Base-by-base conservation (phyloP, 2,797 vertebrate species). In the Geotrypetes seraphini region DNA sequence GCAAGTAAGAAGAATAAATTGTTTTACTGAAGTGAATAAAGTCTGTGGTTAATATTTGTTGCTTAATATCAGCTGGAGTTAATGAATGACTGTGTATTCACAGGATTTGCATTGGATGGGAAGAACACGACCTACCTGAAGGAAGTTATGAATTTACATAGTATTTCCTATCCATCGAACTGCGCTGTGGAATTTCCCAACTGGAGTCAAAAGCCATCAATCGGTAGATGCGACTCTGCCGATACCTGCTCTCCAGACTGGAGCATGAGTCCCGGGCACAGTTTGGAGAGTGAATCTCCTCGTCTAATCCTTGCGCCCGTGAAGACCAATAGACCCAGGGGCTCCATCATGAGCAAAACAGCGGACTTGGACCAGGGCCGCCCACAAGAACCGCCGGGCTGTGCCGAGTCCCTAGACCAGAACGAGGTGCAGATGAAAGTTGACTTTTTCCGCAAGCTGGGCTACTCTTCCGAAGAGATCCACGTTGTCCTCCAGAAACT, bases 401-500 rank as follows among this genome's bases (percentile, higher is more conserved):
- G 22, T 5, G 25, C 26, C 21, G 30, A 33, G 15, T 3, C 10
- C 29, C 2, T 22, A 1, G 15, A 41, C 43, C 13, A 36, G 25
- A 16, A 57, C 1, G 88, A 91, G 40, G 52, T 86, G 45, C 88
- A 79, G 60, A 68, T 85, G 56, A 83, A 73, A 57, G 79, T 90
- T 42, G 90, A 93, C 40, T 93, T 92, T 59, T 97, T 94, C 65
- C 82, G 90, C 20, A 98, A 98, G 44, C 75, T 98, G 53, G 95
- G 95, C 23, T 98, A 96, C 60, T 81, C 91, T 0, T 39, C 76
- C 0, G 50, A 56, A 3, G 88, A 96, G 60, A 85, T 91, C 39
- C 65, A 66, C 35, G 50, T 71, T 0, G 90, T 80, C 16, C 70
- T 96, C 42, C 75, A 67, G 34, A 96, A 92, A 66, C 74, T 91